Evolutionary conservation across 2,797 vertebrate genomes (phyloP), one percentile per base, ranked within the genome.

Genomic region (Danionella dracula): DNA sequence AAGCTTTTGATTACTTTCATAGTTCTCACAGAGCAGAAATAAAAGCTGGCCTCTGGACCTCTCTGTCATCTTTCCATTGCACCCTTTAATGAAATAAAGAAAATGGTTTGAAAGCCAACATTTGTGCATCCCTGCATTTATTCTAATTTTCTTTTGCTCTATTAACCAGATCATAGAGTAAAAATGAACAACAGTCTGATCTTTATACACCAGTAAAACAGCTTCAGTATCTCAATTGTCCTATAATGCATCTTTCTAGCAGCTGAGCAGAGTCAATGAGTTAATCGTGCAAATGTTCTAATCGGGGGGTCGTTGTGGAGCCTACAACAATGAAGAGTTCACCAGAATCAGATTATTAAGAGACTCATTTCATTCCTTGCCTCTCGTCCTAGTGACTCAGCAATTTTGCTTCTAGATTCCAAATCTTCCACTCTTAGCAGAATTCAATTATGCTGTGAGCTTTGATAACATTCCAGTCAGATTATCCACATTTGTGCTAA

Each of bases 381-480:
- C 59, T 45, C 50, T 64, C 48, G 32, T 57, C 59, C 61, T 41
- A 57, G 55, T 56, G 42, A 54, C 64, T 65, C 55, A 57, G 65
- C 64, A 61, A 66, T 65, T 70, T 19, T 37, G n/a, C 49, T 66
- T 60, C 45, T 51, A 76, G 58, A 58, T 63, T 58, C 54, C 27
- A 42, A 71, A 73, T 76, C 66, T 59, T 57, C 76, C 63, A 69
- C 55, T 63, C 68, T 71, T 66, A 71, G 60, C 59, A 67, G 41
- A 74, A 53, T 83, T 86, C 80, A 79, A 83, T 86, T 83, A 76
- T 66, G 68, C 78, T 76, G 68, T 72, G 55, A 38, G 76, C 70
- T 73, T 76, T 71, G 78, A 83, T 87, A 86, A 82, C 83, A 83
- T 87, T 86, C 86, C 78, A 84, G 71, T 82, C 78, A 82, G 82